Evolutionary conservation across 2,113 vertebrate species (phyloP).

Genomic region (Bombycilla garrulus): DNA sequence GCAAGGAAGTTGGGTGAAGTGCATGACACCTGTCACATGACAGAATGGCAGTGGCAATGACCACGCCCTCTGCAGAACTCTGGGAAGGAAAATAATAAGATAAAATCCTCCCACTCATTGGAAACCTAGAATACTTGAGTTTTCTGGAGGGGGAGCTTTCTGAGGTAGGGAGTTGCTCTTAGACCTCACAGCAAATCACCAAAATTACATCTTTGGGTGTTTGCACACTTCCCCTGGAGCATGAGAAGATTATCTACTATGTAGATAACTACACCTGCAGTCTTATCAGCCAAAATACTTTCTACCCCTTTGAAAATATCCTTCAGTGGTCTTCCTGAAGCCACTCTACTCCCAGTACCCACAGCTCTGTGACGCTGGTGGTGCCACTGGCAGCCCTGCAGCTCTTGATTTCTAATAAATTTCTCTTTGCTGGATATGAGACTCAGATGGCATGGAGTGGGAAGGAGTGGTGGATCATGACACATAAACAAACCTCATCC

Average conservation of each 20-base stretch:
- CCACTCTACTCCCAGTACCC: no score
- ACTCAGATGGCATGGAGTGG: neutral
- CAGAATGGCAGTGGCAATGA: neutral
- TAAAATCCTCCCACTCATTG: neutral
- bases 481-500: neutral
- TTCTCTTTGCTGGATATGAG: neutral
- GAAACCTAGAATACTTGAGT: neutral
- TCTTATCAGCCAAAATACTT: neutral
- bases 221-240: neutral
- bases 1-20: neutral
- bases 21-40: fast-evolving
- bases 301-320: neutral
- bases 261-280: neutral
- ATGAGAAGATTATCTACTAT: neutral
- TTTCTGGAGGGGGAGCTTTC: neutral
- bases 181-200: neutral
- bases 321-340: neutral
- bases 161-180: neutral
- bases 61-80: neutral
- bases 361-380: neutral
- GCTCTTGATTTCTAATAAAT: neutral
- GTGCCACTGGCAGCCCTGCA: neutral
- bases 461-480: neutral
- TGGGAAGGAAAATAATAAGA: neutral
- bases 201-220: neutral